These are phyloP conservation scores for Ophthalmolycus amberensis DNA, from an alignment of 2,113 vertebrate genomes.

Conservation along the genomic window DNA sequence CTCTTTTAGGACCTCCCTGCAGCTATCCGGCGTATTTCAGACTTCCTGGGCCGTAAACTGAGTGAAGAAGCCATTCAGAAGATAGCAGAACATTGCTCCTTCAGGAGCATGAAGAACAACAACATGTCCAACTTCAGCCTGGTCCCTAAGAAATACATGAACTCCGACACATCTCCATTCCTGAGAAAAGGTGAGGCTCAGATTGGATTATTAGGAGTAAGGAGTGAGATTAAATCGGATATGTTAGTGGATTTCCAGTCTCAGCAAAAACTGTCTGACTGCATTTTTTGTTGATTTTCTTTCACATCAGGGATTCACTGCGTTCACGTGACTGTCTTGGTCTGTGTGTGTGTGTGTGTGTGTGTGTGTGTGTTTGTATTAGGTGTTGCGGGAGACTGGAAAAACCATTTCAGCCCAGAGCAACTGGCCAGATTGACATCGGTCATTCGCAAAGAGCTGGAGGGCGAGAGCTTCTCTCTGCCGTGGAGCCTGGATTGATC, in stretches of 20 bases:
- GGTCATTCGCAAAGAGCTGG: slow-evolving; percentile 78
- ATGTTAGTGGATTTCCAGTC: neutral
- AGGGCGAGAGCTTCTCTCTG: slow-evolving; percentile 70
- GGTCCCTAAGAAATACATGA: slow-evolving; percentile 55
- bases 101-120: slow-evolving; percentile 83
- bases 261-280: neutral
- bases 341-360: slow-evolving; percentile 5
- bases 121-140: slow-evolving; percentile 82
- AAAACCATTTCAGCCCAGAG: slow-evolving; percentile 83
- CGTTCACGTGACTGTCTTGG: neutral
- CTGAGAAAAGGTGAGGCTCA: slow-evolving; percentile 82
- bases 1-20: slow-evolving; percentile 78
- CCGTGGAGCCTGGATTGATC: slow-evolving; percentile 71
- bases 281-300: neutral
- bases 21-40: slow-evolving; percentile 69
- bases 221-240: neutral
- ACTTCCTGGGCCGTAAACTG: slow-evolving; percentile 78
- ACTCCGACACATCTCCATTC: slow-evolving; percentile 69
- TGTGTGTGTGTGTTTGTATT: slow-evolving; percentile 47
- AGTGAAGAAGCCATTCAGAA: slow-evolving; percentile 72
- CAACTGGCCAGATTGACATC: slow-evolving; percentile 78
- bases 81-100: slow-evolving; percentile 78
- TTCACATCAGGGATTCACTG: neutral
- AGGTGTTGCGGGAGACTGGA: slow-evolving; percentile 87
- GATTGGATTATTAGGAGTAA: neutral